phyloP scores from a whole-genome alignment of 2,888 invertebrate species.

The Eumacrocentrus americanus region DNA sequence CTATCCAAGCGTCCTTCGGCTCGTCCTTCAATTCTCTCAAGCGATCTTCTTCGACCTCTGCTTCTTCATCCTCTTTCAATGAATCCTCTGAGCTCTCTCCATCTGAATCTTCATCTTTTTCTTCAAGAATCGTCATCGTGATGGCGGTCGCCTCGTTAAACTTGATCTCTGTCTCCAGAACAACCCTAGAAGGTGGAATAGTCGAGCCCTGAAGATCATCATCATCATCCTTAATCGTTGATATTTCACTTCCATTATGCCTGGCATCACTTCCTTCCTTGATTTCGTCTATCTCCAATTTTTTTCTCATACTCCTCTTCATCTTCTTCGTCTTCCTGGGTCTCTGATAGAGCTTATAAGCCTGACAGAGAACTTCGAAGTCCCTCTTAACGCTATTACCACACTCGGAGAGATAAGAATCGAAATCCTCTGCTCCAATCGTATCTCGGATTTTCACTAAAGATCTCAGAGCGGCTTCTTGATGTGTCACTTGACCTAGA shows the following conservation, averaged over 20 bases:
- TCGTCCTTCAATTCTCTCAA: constrained; percentile 6
- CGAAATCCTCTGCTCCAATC: constrained; percentile 72
- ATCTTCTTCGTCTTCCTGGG: constrained; percentile 17
- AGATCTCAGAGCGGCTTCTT: constrained; percentile 74
- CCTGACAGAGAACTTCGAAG: constrained; percentile 68
- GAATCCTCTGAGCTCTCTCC: constrained; percentile 18
- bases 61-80: constrained; percentile 10
- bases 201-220: constrained; percentile 24
- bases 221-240: background rate
- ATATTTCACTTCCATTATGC: background rate
- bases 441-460: constrained; percentile 73
- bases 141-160: constrained; percentile 81
- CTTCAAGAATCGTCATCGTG: constrained; percentile 84
- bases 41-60: background rate
- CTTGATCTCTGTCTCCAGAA: constrained; percentile 83
- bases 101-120: constrained; percentile 61
- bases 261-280: background rate
- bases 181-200: constrained; percentile 63
- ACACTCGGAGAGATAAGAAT: constrained; percentile 62
- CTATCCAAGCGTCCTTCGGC: constrained; percentile 34
- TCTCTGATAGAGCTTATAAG: constrained; percentile 61
- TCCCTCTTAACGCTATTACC: constrained; percentile 64
- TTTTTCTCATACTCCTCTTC: constrained; percentile 14
- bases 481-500: constrained; percentile 62
- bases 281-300: constrained; percentile 48